These are phyloP conservation scores for Callospermophilus lateralis DNA, from an alignment of 2,113 vertebrate species.

Conservation along the genomic window DNA sequence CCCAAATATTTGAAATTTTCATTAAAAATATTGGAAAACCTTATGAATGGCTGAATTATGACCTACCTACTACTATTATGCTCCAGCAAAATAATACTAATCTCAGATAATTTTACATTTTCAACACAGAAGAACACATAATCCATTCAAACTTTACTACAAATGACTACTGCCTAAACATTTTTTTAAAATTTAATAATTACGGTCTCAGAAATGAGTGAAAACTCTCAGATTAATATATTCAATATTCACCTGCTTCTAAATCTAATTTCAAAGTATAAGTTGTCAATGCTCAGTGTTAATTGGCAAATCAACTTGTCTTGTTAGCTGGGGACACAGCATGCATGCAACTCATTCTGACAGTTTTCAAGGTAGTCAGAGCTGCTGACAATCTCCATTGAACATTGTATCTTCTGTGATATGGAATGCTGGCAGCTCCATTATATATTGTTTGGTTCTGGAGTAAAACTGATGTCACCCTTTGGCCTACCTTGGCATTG, in stretches of 20 bases:
- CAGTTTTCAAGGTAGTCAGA: neutral
- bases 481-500: neutral
- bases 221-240: neutral
- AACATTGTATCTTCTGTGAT: neutral
- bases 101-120: neutral
- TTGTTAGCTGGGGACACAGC: neutral
- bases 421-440: neutral
- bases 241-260: neutral
- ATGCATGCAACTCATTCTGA: rapidly evolving
- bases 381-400: too few species aligned
- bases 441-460: neutral
- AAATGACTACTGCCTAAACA: neutral
- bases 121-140: neutral
- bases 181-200: neutral
- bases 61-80: neutral
- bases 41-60: neutral
- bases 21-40: neutral
- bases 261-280: neutral
- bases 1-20: neutral
- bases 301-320: neutral
- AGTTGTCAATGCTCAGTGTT: neutral
- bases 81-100: neutral
- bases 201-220: neutral
- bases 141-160: neutral
- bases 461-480: neutral